Conservation (phyloP, 2,113 vertebrate genomes). For the Hypanus sabinus region DNA sequence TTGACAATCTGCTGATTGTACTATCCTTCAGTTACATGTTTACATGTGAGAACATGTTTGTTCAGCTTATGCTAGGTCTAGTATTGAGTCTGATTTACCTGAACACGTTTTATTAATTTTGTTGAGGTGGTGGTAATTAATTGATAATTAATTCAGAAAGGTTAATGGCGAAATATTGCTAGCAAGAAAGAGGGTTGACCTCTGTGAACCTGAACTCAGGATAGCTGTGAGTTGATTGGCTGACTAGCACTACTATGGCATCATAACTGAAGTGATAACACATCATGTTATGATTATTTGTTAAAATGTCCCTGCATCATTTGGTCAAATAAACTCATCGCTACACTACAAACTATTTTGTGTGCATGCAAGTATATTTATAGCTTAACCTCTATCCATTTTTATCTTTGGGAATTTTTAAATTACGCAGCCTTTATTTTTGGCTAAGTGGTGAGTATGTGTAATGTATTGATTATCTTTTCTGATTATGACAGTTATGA, state of each 20-base stretch:
- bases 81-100: background rate
- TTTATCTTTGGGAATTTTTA: background rate
- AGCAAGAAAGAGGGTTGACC: background rate
- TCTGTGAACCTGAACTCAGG: too few relatives aligned
- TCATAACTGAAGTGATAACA: conserved; percentile 12
- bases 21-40: background rate
- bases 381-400: background rate
- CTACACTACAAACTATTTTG: background rate
- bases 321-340: conserved; percentile 5
- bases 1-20: background rate
- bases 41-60: background rate
- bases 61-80: background rate
- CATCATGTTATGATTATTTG: conserved; percentile 29
- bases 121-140: too few relatives aligned
- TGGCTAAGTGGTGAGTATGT: background rate
- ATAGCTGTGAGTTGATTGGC: conserved; percentile 29
- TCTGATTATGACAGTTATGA: background rate
- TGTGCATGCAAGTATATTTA: background rate
- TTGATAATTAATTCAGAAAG: background rate
- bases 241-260: background rate
- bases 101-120: background rate
- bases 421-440: background rate
- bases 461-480: background rate
- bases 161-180: background rate
- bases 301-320: background rate